Conservation (phyloP, 2,797 vertebrate species). For the Picus viridis region DNA sequence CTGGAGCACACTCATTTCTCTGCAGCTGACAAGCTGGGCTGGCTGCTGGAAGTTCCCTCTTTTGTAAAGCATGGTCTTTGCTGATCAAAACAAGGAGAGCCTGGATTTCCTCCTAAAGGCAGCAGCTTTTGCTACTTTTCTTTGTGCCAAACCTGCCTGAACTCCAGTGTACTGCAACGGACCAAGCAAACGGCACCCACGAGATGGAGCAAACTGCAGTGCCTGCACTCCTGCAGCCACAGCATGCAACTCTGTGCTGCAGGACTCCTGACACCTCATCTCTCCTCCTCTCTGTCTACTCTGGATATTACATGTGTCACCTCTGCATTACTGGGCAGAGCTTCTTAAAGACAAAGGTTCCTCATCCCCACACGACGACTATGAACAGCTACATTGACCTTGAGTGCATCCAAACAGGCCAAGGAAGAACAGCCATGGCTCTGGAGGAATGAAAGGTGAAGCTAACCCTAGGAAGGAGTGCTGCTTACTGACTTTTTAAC, state of each 20-base stretch:
- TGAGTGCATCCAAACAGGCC: not conserved
- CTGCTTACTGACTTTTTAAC: not conserved
- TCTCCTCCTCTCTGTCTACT: not conserved
- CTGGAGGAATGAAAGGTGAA: not conserved
- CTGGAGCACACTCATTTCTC: not conserved
- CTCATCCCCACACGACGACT: not conserved
- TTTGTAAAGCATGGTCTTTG: not conserved
- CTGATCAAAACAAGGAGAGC: conserved; percentile 16
- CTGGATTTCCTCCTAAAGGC: not conserved
- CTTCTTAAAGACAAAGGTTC: not conserved
- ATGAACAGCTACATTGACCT: not conserved
- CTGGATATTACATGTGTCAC: not conserved
- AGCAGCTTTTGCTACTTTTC: not conserved
- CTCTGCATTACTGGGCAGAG: not conserved
- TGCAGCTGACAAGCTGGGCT: not conserved
- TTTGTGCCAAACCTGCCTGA: not conserved
- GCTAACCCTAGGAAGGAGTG: not conserved
- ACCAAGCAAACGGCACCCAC: not conserved
- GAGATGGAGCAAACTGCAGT: not conserved
- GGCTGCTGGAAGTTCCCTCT: not conserved
- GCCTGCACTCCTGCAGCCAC: not conserved
- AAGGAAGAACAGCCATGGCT: not conserved
- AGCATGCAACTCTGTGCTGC: not conserved
- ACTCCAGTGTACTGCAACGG: not conserved
- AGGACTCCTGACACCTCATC: not conserved